Evolutionary conservation across 2,888 invertebrate genomes (phyloP), one percentile per base, ranked within the genome.

Genomic region (Andrena trimmerana): DNA sequence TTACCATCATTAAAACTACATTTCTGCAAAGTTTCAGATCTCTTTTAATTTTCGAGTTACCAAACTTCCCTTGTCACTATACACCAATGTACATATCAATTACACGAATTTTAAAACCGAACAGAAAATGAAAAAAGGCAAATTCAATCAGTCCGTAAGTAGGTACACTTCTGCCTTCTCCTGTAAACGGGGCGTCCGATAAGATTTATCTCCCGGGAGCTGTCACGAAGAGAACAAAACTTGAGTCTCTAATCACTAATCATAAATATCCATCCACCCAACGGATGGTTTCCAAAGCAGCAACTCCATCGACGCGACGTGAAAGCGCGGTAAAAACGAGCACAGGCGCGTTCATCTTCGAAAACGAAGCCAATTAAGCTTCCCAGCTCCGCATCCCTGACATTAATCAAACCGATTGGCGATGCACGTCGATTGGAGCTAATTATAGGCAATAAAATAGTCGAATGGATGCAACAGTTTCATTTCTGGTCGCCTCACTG

Each of bases 321-420:
- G 75, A 63, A 76, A 63, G 20, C 63, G 10, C 10, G 8, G 42
- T 63, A 63, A 69, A 69, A 69, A 69, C 52, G 7, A 10, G 8
- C 50, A 6, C 20, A 3, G 36, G 20, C 20, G 20, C 16, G 42
- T 13, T 1, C 5, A 6, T 16, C 57, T 33, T 13, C 10, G n/a
- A 66, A 31, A 59, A 67, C 24, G 63, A 16, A 59, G 13, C 20
- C 57, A 54, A 42, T 29, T n/a, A 7, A 50, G 33, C 36, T 57
- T 48, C 33, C 69, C 20, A 31, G 31, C 63, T 48, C 24, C 63
- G 69, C 69, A 76, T 70, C 69, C 69, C 63, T 7, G 10, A 27
- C 63, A 76, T 76, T 76, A 63, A 76, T 76, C 69, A 76, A 76
- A 54, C 8, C 42, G 76, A 76, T 63, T 42, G 54, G 42, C 54